Conservation (phyloP, 2,888 invertebrate genomes). For the Boloria selene region DNA sequence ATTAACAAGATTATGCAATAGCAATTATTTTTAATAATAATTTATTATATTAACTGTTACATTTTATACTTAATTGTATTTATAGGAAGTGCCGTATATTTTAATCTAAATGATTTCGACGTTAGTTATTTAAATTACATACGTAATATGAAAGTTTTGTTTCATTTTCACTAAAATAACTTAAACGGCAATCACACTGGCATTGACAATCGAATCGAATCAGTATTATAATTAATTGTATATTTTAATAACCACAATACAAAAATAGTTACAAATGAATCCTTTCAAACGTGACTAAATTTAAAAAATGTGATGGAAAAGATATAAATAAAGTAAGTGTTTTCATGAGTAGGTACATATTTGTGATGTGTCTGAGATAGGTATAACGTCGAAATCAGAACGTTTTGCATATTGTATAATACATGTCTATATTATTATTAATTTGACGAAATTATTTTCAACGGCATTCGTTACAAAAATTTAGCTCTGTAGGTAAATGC, state of each 20-base stretch:
- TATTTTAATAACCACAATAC: no score
- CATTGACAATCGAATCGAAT: not conserved
- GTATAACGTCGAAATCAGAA: slow-evolving; percentile 35
- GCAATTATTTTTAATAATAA: slow-evolving; percentile 38
- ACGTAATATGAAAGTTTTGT: slow-evolving; percentile 15
- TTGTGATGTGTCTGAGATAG: not conserved
- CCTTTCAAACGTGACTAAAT: not conserved
- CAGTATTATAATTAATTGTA: no score
- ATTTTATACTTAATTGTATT: slow-evolving; percentile 34
- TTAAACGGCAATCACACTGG: not conserved
- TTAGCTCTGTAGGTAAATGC: slow-evolving; percentile 55
- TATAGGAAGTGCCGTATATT: slow-evolving; percentile 39
- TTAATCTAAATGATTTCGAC: slow-evolving; percentile 30
- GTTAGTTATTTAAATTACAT: slow-evolving; percentile 18
- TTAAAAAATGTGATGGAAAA: not conserved
- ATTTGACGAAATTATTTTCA: slow-evolving; percentile 39
- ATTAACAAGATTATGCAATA: slow-evolving; percentile 46
- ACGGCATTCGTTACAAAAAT: slow-evolving; percentile 46
- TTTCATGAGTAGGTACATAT: not conserved
- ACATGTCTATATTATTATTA: slow-evolving; percentile 35
- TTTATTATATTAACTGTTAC: slow-evolving; percentile 33
- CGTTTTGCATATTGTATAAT: slow-evolving; percentile 24
- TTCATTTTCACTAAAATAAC: slow-evolving; percentile 7
- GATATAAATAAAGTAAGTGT: not conserved
- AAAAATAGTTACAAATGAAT: no score